A percentile compares a stretch with the other conserved stretches of the same genome.
These are phyloP conservation scores for Pseudopodoces humilis DNA, from an alignment of 2,113 vertebrate species.

Conservation along the genomic window DNA sequence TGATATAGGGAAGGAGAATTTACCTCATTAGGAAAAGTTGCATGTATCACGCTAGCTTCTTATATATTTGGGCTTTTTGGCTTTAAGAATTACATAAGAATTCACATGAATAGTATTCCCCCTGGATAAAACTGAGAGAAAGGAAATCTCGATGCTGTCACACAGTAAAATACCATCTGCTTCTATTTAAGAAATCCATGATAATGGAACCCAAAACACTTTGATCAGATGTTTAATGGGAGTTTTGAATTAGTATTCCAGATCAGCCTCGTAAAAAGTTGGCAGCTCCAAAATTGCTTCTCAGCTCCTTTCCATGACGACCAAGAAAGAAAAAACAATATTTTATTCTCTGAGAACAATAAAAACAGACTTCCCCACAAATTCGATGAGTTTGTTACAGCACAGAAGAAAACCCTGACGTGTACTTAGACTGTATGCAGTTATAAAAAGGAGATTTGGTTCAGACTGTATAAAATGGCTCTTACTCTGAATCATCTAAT, in stretches of 20 bases:
- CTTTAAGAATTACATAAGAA: background rate
- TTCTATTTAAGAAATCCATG: conserved; percentile 40
- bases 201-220: conserved; percentile 46
- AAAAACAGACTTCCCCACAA: background rate
- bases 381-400: background rate
- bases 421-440: background rate
- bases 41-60: background rate
- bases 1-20: background rate
- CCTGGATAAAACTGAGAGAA: background rate
- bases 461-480: background rate
- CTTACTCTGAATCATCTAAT: background rate
- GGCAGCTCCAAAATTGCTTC: conserved; percentile 4
- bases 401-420: background rate
- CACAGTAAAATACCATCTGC: conserved; percentile 39
- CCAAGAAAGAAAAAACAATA: background rate
- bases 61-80: background rate
- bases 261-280: background rate
- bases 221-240: conserved; percentile 50
- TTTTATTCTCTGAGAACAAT: conserved; percentile 27
- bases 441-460: conserved; percentile 15
- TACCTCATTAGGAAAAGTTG: background rate
- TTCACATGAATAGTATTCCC: background rate
- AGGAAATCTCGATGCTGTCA: conserved; percentile 1
- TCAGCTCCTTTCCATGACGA: background rate
- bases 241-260: conserved; percentile 36